Percentiles rank a stretch among this genome's conserved stretches.
Evolutionary conservation across 2,888 invertebrate species (phyloP).

Genomic region (Dimorphilus gyrociliatus): DNA sequence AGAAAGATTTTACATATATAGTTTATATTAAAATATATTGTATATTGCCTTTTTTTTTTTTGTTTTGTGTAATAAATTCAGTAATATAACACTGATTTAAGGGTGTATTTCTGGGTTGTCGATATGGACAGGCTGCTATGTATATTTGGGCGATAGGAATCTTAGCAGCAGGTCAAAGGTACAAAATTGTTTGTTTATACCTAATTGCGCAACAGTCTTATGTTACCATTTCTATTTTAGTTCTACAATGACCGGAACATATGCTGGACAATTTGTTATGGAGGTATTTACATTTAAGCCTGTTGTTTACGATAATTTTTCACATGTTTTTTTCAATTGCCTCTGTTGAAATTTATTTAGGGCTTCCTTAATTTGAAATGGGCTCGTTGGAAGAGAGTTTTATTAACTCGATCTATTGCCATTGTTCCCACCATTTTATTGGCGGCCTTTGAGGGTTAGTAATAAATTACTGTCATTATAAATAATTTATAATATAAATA

Average conservation of each 20-base stretch:
- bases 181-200: too few relatives aligned
- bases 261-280: slow-evolving; percentile 75
- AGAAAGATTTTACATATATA: too few relatives aligned
- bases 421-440: slow-evolving; percentile 46
- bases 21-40: too few relatives aligned
- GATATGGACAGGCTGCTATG: slow-evolving; percentile 57
- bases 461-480: too few relatives aligned
- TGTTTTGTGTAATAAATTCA: too few relatives aligned
- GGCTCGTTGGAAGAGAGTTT: slow-evolving; percentile 57
- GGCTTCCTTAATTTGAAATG: slow-evolving; percentile 32
- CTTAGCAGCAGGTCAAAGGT: slow-evolving; percentile 18
- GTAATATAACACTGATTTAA: too few relatives aligned
- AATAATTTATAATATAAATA: too few relatives aligned
- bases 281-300: slow-evolving; percentile 41
- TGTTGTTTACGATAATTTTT: neutral
- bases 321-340: neutral
- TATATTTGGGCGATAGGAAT: slow-evolving; percentile 71
- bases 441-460: slow-evolving; percentile 29
- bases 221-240: too few relatives aligned
- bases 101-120: slow-evolving; percentile 47
- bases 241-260: slow-evolving; percentile 58
- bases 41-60: too few relatives aligned
- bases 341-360: slow-evolving; percentile 12
- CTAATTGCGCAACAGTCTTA: too few relatives aligned
- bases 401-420: slow-evolving; percentile 66